Evolutionary conservation across 92 coral and sea anemone species (phyloP).

Genomic region (Pocillopora grandis): DNA sequence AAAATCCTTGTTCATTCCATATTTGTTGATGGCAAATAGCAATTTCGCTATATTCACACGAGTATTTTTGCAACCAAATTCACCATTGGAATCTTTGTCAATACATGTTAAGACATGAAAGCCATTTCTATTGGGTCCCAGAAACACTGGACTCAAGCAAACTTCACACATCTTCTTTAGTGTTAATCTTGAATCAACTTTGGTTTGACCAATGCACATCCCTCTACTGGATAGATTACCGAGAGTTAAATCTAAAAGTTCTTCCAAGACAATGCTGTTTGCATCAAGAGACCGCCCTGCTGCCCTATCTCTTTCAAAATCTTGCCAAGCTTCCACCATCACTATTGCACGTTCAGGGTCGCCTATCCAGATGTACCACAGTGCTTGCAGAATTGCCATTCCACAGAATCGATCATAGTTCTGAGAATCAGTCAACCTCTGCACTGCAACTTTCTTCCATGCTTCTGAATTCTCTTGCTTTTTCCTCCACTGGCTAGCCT

Average conservation of each 20-base stretch:
- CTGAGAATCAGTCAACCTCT: constrained; percentile 23
- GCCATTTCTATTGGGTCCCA: constrained; percentile 17
- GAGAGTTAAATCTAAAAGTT: constrained; percentile 33
- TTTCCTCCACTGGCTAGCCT: constrained; percentile 26
- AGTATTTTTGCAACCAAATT: constrained; percentile 42
- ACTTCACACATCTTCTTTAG: constrained; percentile 48
- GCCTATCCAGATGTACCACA: constrained; percentile 48
- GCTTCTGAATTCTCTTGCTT: constrained; percentile 26
- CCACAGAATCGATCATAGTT: constrained; percentile 63
- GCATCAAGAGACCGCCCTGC: constrained; percentile 20
- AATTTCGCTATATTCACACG: constrained; percentile 42
- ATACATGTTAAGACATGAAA: constrained; percentile 39
- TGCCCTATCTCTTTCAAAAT: constrained; percentile 34
- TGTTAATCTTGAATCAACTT: constrained; percentile 23
- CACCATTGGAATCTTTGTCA: constrained; percentile 41
- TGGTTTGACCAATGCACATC: constrained; percentile 28
- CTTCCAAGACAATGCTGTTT: constrained; percentile 25
- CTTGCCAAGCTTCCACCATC: constrained; percentile 37
- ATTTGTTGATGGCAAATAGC: constrained; percentile 34
- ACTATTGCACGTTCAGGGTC: constrained; percentile 51
- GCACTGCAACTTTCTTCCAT: constrained; percentile 35
- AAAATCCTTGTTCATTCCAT: constrained; percentile 37
- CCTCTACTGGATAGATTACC: constrained; percentile 19
- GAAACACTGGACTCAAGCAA: constrained; percentile 51
- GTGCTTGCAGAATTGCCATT: constrained; percentile 55